These are phyloP conservation scores for Dryadula phaetusa DNA, from an alignment of 2,888 invertebrate genomes.

Conservation along the genomic window DNA sequence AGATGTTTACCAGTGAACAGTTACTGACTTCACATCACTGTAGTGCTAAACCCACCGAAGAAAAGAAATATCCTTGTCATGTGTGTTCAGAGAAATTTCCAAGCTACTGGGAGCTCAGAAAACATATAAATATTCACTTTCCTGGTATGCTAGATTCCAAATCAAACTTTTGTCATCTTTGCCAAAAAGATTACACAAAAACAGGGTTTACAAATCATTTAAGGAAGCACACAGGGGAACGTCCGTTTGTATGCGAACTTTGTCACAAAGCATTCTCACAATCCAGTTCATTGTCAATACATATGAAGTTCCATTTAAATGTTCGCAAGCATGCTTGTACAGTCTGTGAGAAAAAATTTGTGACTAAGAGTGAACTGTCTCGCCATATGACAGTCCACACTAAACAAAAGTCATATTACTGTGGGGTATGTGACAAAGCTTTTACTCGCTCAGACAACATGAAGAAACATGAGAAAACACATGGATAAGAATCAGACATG, in stretches of 20 bases:
- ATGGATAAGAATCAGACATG: constrained; percentile 63
- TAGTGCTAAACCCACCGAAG: constrained; percentile 77
- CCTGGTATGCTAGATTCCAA: constrained; percentile 82
- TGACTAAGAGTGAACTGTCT: constrained; percentile 82
- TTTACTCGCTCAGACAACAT: constrained; percentile 82
- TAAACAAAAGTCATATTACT: constrained; percentile 82
- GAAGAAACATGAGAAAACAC: constrained; percentile 84
- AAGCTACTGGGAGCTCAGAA: constrained; percentile 80
- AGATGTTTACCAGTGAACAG: constrained; percentile 78
- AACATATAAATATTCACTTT: constrained; percentile 80
- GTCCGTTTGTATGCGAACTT: constrained; percentile 82
- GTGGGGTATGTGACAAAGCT: constrained; percentile 82
- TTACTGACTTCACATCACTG: constrained; percentile 74
- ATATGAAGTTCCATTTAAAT: constrained; percentile 82
- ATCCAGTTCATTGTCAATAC: constrained; percentile 81
- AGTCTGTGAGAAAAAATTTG: constrained; percentile 82
- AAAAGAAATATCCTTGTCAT: constrained; percentile 81
- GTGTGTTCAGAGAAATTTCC: constrained; percentile 80
- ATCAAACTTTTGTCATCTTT: constrained; percentile 82
- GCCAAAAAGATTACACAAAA: constrained; percentile 82
- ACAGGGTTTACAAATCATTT: constrained; percentile 83
- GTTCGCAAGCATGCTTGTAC: constrained; percentile 82
- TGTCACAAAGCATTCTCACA: constrained; percentile 82
- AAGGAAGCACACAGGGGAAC: constrained; percentile 80
- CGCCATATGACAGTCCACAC: constrained; percentile 83